A percentile compares a stretch with the other conserved stretches of the same genome.
Evolutionary conservation across 2,888 invertebrate genomes (phyloP).

Genomic region (Cheilosia pagana): DNA sequence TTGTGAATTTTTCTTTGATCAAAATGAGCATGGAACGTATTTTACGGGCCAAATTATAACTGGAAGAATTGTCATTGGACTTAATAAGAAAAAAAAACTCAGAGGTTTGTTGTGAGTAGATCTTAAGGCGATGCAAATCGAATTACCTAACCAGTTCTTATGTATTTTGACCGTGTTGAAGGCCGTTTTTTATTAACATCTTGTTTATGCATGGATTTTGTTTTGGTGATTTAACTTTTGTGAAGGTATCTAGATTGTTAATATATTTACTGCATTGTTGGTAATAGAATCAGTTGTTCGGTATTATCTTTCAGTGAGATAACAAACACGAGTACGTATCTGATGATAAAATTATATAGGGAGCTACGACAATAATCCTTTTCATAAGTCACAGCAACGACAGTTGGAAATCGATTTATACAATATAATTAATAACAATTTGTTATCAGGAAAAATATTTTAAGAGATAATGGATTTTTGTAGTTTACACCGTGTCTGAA

Average conservation of each 20-base stretch:
- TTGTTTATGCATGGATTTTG: not conserved
- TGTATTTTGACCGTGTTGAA: not conserved
- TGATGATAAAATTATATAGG: constrained; percentile 7
- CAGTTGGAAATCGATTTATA: not conserved
- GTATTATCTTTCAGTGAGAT: constrained; percentile 10
- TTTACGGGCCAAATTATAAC: constrained; percentile 81
- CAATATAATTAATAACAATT: constrained; percentile 6
- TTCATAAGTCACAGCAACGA: not conserved
- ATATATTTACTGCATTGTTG: not conserved
- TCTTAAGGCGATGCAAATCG: not conserved
- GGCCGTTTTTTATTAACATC: not conserved
- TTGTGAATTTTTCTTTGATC: constrained; percentile 84
- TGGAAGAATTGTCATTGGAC: constrained; percentile 80
- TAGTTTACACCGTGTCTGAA: not conserved
- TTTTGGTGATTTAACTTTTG: not conserved
- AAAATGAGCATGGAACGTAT: constrained; percentile 87
- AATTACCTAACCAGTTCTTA: not conserved
- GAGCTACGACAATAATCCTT: not conserved
- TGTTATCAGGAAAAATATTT: not conserved
- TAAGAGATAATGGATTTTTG: constrained; percentile 16
- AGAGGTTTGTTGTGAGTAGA: constrained; percentile 77
- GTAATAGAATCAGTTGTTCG: constrained; percentile 13
- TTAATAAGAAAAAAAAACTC: constrained; percentile 81
- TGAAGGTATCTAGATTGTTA: not conserved
- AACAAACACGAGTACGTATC: constrained; percentile 12